phyloP scores from a whole-genome alignment of 2,113 vertebrate species.

The Salvelinus alpinus region DNA sequence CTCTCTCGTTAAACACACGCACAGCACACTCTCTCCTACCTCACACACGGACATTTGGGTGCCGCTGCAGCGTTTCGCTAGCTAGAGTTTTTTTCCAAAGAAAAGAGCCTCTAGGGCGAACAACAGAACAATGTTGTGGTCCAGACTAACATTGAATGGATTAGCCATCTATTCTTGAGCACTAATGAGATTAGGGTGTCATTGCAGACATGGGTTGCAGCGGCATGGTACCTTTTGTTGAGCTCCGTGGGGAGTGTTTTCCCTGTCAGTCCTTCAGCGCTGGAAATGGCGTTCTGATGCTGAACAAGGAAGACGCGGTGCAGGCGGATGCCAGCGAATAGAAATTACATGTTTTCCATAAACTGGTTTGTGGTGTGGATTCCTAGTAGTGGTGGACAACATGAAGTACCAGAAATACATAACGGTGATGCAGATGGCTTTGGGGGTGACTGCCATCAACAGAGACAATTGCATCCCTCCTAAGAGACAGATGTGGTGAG shows the following conservation, averaged over 20 bases:
- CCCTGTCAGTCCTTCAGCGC: slow-evolving; percentile 56
- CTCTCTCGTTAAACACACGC: slow-evolving; percentile 44
- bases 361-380: slow-evolving; percentile 79
- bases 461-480: slow-evolving; percentile 90
- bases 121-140: slow-evolving; percentile 65
- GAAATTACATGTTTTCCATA: slow-evolving; percentile 83
- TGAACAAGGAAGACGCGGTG: slow-evolving; percentile 57
- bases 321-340: slow-evolving; percentile 76
- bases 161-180: slow-evolving; percentile 77
- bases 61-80: slow-evolving; percentile 43
- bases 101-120: slow-evolving; percentile 52
- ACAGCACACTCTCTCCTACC: slow-evolving; percentile 44
- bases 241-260: slow-evolving; percentile 61
- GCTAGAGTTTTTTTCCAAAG: background rate
- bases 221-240: slow-evolving; percentile 61
- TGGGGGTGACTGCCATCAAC: slow-evolving; percentile 97
- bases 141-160: slow-evolving; percentile 74
- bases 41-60: slow-evolving; percentile 60
- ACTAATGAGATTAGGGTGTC: slow-evolving; percentile 81
- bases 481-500: slow-evolving; percentile 96
- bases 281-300: slow-evolving; percentile 74
- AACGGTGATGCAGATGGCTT: slow-evolving; percentile 98
- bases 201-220: slow-evolving; percentile 68
- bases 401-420: slow-evolving; percentile 99
- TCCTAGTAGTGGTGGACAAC: slow-evolving; percentile 66